Evolutionary conservation across 2,888 invertebrate species (phyloP).

Genomic region (Agriopis aurantiaria): DNA sequence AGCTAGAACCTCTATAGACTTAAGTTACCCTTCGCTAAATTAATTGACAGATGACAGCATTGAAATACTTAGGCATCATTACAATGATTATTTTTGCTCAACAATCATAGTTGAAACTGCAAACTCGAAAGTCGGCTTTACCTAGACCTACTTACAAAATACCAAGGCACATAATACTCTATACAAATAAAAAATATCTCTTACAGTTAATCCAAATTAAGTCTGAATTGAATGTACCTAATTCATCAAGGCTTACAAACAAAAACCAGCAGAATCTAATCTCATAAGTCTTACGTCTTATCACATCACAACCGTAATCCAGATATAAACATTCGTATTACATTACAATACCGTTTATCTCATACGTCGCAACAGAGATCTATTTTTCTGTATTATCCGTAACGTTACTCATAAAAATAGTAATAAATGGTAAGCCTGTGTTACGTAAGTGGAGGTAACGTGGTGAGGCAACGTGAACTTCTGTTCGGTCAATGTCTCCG

Average conservation of each 20-base stretch:
- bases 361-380: conserved; percentile 49
- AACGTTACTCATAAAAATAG: conserved; percentile 60
- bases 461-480: conserved; percentile 70
- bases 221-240: neutral
- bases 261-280: conserved; percentile 6
- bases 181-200: conserved; percentile 1
- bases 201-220: conserved; percentile 16
- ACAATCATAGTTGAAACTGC: neutral
- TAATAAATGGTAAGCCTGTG: conserved; percentile 40
- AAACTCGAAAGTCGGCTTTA: conserved; percentile 1
- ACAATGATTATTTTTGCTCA: too few species aligned
- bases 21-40: too few species aligned
- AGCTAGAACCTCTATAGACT: neutral
- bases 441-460: conserved; percentile 54
- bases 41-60: too few species aligned
- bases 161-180: neutral
- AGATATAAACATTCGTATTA: conserved; percentile 29
- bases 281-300: conserved; percentile 19
- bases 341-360: conserved; percentile 30
- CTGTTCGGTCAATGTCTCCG: conserved; percentile 76
- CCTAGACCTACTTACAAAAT: conserved; percentile 13
- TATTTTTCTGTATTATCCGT: conserved; percentile 66
- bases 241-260: conserved; percentile 25
- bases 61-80: too few species aligned
- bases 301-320: conserved; percentile 26